phyloP scores from a whole-genome alignment of 2,113 vertebrate species.

The Toxotes chatareus region DNA sequence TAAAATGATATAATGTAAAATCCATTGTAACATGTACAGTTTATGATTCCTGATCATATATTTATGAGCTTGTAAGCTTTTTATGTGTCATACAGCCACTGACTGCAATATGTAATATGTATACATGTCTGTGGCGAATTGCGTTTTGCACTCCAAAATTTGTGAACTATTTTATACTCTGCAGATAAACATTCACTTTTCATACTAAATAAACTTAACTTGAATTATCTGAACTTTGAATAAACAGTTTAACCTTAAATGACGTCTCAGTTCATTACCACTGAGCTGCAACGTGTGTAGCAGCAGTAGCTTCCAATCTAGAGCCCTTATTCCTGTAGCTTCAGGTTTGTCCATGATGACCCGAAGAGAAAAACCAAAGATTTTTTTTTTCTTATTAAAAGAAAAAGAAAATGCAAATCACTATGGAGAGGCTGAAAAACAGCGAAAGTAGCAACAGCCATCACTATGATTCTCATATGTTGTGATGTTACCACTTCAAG shows the following conservation, averaged over 20 bases:
- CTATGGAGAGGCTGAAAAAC: background rate
- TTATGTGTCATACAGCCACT: background rate
- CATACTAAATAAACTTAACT: background rate
- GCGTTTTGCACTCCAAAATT: constrained; percentile 17
- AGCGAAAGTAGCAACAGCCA: background rate
- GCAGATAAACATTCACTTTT: constrained; percentile 32
- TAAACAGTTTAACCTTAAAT: constrained; percentile 12
- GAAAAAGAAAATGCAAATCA: background rate
- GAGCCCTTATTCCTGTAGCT: background rate
- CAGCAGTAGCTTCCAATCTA: background rate
- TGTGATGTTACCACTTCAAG: background rate
- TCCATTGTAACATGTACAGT: background rate
- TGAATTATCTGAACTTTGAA: background rate
- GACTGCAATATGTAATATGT: background rate
- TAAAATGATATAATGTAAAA: background rate
- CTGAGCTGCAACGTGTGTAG: background rate
- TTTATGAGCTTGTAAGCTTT: constrained; percentile 19
- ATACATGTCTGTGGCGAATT: background rate
- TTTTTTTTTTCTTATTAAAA: background rate
- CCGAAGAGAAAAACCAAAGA: background rate
- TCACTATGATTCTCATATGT: background rate
- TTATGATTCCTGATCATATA: background rate
- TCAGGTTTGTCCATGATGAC: background rate
- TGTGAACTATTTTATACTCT: background rate
- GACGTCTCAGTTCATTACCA: background rate